phyloP scores from a whole-genome alignment of 2,797 vertebrate species.

The Hippocampus kuda region DNA sequence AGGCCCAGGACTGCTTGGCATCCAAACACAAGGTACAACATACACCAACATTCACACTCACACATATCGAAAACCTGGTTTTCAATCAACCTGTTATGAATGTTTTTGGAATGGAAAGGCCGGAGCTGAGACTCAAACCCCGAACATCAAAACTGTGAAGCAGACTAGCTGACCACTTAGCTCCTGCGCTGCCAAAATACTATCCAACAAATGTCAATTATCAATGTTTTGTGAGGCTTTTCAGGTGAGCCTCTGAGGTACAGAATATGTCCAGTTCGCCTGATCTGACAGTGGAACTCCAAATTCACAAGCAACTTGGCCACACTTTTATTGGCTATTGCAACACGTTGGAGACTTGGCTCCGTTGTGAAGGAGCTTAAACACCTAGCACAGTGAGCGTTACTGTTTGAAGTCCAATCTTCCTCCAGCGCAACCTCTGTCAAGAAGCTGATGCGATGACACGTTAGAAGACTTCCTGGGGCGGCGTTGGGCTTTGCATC shows the following conservation, averaged over 20 bases:
- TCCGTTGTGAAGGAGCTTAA: not conserved
- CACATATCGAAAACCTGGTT: not conserved
- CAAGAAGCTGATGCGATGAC: not conserved
- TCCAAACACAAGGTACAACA: not conserved
- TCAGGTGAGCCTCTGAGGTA: not conserved
- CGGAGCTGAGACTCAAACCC: not conserved
- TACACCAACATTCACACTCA: not conserved
- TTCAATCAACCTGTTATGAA: not conserved
- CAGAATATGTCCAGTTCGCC: not conserved
- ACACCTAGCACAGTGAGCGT: not conserved
- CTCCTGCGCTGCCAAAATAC: not conserved
- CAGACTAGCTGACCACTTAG: not conserved
- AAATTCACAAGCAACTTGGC: not conserved
- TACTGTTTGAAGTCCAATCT: conserved; percentile 10
- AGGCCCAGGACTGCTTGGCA: not conserved
- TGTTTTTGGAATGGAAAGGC: not conserved
- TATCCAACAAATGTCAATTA: not conserved
- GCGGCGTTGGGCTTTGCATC: conserved; percentile 42
- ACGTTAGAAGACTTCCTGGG: not conserved
- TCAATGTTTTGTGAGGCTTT: not conserved
- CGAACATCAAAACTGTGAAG: not conserved
- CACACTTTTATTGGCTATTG: not conserved
- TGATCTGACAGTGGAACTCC: no score
- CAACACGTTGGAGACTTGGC: not conserved
- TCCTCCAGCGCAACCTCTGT: conserved; percentile 3